Conservation (phyloP, 1,140 invertebrate genomes). For the Cryptotermes secundus region DNA sequence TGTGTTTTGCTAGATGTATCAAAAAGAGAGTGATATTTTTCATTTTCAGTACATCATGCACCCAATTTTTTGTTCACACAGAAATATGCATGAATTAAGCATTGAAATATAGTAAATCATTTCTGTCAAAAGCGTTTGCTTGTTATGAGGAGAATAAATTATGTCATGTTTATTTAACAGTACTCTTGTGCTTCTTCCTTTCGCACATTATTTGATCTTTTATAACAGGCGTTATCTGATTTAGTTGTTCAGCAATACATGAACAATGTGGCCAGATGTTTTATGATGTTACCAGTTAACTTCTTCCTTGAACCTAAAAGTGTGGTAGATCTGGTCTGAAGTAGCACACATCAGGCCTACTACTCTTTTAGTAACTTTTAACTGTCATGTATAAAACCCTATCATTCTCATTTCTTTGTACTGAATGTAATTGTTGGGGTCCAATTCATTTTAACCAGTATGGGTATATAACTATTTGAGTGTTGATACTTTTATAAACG, state of each 20-base stretch:
- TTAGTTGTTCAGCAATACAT: neutral
- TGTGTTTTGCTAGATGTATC: no score
- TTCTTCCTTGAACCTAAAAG: neutral
- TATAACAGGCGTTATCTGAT: neutral
- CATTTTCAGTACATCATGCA: no score
- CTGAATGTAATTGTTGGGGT: neutral
- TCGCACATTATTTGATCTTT: neutral
- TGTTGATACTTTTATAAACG: constrained; percentile 18
- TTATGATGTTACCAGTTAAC: neutral
- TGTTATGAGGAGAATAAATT: no score
- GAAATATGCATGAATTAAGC: no score
- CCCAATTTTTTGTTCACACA: no score
- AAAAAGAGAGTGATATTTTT: no score
- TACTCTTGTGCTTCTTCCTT: neutral
- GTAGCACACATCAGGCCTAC: neutral
- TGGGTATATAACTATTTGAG: neutral
- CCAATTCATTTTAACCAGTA: neutral
- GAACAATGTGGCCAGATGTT: neutral
- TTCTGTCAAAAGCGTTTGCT: no score
- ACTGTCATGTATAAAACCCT: neutral
- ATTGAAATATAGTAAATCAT: no score
- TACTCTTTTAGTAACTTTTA: neutral
- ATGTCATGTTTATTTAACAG: neutral
- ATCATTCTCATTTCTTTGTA: neutral
- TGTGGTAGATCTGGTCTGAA: neutral